These are phyloP conservation scores for Brenthis daphne DNA, from an alignment of 2,888 invertebrate species.

Conservation along the genomic window DNA sequence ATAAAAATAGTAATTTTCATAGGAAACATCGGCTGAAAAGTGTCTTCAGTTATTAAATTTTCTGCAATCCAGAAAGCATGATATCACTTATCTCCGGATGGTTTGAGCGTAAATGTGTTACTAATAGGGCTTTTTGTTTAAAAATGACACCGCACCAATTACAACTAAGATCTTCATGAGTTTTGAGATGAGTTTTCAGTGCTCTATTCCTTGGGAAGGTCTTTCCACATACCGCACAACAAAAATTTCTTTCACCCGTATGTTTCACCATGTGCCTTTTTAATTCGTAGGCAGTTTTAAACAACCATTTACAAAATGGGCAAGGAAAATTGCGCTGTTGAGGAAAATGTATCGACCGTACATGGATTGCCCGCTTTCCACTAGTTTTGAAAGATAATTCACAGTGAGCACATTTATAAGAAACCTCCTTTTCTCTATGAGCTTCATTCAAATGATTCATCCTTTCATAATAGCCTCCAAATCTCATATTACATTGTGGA, in stretches of 20 bases:
- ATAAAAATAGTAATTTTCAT: slow-evolving; percentile 5
- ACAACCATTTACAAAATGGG: slow-evolving; percentile 65
- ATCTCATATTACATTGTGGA: slow-evolving; percentile 68
- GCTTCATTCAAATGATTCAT: slow-evolving; percentile 68
- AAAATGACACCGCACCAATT: slow-evolving; percentile 58
- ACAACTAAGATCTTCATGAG: slow-evolving; percentile 60
- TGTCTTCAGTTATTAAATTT: background rate
- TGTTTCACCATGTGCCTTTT: slow-evolving; percentile 70
- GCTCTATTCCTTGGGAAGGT: slow-evolving; percentile 62
- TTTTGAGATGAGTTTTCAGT: slow-evolving; percentile 61
- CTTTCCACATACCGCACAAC: slow-evolving; percentile 65
- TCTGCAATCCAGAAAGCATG: slow-evolving; percentile 19
- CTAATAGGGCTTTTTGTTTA: slow-evolving; percentile 52
- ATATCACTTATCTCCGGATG: slow-evolving; percentile 49
- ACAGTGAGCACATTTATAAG: slow-evolving; percentile 65
- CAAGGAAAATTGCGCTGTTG: slow-evolving; percentile 59
- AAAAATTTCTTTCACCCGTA: slow-evolving; percentile 62
- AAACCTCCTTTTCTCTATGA: slow-evolving; percentile 65
- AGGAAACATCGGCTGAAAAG: background rate
- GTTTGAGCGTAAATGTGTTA: slow-evolving; percentile 52
- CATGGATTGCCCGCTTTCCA: slow-evolving; percentile 64
- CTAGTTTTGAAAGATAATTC: slow-evolving; percentile 68
- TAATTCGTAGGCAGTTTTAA: slow-evolving; percentile 67
- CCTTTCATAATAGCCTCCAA: slow-evolving; percentile 67
- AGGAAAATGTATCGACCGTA: slow-evolving; percentile 64